A percentile compares a stretch with the other conserved stretches of the same genome.
Evolutionary conservation across 2,113 vertebrate genomes (phyloP).

Genomic region (Myotis yumanensis): DNA sequence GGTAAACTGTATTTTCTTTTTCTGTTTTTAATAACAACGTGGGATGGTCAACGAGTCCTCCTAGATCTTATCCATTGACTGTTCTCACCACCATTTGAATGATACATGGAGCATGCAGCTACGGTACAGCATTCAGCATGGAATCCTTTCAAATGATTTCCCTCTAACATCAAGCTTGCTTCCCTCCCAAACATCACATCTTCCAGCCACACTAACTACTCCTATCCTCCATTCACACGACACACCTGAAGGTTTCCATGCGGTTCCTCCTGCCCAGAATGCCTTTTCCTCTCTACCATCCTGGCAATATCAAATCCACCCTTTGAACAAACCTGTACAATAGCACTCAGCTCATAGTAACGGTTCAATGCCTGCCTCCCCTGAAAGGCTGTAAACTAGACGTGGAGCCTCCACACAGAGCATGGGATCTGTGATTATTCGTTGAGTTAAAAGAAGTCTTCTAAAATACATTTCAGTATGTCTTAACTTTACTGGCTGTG

Average conservation of each 20-base stretch:
- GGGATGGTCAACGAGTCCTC: background rate
- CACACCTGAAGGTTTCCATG: background rate
- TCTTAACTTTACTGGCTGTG: background rate
- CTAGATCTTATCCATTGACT: background rate
- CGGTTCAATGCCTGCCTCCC: background rate
- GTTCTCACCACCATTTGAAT: background rate
- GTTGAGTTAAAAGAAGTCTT: background rate
- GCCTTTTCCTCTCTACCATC: background rate
- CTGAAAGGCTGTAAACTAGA: background rate
- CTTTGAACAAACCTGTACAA: background rate
- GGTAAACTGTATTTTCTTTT: background rate
- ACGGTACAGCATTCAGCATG: background rate
- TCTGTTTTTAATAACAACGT: constrained; percentile 6
- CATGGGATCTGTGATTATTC: background rate
- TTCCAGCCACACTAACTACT: background rate
- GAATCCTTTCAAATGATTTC: background rate
- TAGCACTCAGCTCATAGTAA: background rate
- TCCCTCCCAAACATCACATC: background rate
- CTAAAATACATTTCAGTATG: background rate
- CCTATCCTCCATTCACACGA: background rate
- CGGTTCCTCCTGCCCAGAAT: background rate
- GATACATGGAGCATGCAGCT: background rate
- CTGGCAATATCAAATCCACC: background rate
- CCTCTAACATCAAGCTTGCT: background rate
- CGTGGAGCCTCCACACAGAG: background rate